These are phyloP conservation scores for Ornithorhynchus anatinus DNA, from an alignment of 2,113 vertebrate species.

Conservation along the genomic window DNA sequence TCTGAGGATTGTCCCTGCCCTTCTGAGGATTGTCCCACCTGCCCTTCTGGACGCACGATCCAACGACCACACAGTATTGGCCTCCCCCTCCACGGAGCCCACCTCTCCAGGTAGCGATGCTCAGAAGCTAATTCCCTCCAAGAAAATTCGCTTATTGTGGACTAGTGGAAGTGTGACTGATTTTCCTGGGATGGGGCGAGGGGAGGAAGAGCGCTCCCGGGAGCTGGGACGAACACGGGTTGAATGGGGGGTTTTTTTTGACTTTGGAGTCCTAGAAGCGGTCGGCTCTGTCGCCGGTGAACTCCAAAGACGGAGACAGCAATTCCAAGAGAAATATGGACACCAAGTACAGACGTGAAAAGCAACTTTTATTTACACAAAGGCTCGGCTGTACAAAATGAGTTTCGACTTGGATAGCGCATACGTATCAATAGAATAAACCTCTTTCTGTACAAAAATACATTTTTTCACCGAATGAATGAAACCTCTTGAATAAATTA, in stretches of 20 bases:
- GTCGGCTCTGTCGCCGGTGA: no score
- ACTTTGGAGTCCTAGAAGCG: neutral
- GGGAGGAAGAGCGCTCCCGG: no score
- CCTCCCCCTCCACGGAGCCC: slow-evolving; percentile 29
- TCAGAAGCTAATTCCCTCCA: slow-evolving; percentile 47
- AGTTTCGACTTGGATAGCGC: slow-evolving; percentile 69
- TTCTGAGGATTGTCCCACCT: slow-evolving; percentile 44
- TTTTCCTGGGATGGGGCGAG: slow-evolving; percentile 28
- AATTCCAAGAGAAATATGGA: slow-evolving; percentile 1
- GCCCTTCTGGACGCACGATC: slow-evolving; percentile 47
- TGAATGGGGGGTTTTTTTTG: slow-evolving; percentile 34
- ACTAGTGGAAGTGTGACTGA: slow-evolving; percentile 36
- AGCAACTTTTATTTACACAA: slow-evolving; percentile 77
- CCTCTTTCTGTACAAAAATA: slow-evolving; percentile 99
- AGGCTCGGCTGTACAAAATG: slow-evolving; percentile 59
- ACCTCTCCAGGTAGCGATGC: slow-evolving; percentile 65
- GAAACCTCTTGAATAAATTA: slow-evolving; percentile 91
- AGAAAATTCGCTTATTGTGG: slow-evolving; percentile 58
- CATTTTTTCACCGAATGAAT: slow-evolving; percentile 89
- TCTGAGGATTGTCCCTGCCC: no score
- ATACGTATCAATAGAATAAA: slow-evolving; percentile 90
- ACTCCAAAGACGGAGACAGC: neutral
- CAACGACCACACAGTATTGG: slow-evolving; percentile 33
- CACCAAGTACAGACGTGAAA: slow-evolving; percentile 66
- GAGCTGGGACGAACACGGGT: no score